Evolutionary conservation across 2,888 invertebrate genomes (phyloP), one percentile per base, ranked within the genome.

Genomic region (Apantesis nais): DNA sequence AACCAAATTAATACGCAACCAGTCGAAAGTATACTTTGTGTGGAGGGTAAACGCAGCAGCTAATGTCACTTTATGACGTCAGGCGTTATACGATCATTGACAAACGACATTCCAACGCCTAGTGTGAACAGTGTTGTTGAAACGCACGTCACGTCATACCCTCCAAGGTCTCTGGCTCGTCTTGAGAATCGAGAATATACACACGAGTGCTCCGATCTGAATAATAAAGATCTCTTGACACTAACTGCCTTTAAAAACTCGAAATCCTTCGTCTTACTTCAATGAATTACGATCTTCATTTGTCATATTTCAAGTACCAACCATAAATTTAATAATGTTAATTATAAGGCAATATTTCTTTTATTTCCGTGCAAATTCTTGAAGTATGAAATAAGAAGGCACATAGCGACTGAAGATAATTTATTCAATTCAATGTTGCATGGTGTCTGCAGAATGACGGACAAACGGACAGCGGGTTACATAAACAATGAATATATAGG

Each of bases 81-180:
- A 93, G 85, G 81, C 87, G 88, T 87, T 88, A 91, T 92, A 90
- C 90, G 92, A 94, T 92, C 93, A 93, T 93, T 93, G 93, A 93
- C 93, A 93, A 94, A 93, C 94, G 92, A 92, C 94, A 94, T 94
- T 94, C 94, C 93, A 89, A 83, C 88, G 90, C 86, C 86, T 88
- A 91, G 91, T 90, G 92, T 90, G 90, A 92, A 91, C 90, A 85
- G 88, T 87, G 88, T 88, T 87, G 90, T 92, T 92, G 87, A 90
- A 88, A 90, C 88, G 86, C 92, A 86, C 87, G 89, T 91, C 92
- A 93, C 91, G 91, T 92, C 88, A 92, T 82, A 80, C 64, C 71
- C 75, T 83, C 88, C 94, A 93, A 93, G 94, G 93, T 93, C 93
- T 92, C 85, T 82, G 77, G 83, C 85, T 90, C 88, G 87, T 90